Evolutionary conservation across 2,797 vertebrate species (phyloP).

Genomic region (Margarornis squamiger): DNA sequence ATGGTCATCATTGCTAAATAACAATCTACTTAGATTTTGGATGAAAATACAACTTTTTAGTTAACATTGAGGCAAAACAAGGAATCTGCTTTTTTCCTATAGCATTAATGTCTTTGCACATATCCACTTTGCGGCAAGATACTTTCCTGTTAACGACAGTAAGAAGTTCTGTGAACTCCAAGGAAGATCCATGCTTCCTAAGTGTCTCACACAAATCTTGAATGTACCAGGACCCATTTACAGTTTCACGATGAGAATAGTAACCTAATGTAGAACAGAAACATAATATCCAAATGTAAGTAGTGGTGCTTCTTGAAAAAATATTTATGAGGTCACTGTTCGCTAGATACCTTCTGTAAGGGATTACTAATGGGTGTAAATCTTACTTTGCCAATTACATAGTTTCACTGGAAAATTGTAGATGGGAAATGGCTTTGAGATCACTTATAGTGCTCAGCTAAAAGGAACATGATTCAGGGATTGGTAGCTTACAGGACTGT

Average conservation of each 20-base stretch:
- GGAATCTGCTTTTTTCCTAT: slow-evolving; percentile 97
- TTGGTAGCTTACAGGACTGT: neutral
- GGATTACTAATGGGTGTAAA: neutral
- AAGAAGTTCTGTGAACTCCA: slow-evolving; percentile 93
- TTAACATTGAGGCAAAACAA: slow-evolving; percentile 97
- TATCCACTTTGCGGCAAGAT: slow-evolving; percentile 81
- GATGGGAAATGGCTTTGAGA: neutral
- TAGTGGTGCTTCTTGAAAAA: neutral
- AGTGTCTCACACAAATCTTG: slow-evolving; percentile 91
- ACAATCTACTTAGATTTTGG: slow-evolving; percentile 75
- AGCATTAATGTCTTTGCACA: slow-evolving; percentile 62
- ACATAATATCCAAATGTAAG: neutral
- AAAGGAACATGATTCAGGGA: neutral
- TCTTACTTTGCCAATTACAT: neutral
- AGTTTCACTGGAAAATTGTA: neutral
- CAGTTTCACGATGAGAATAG: slow-evolving; percentile 89
- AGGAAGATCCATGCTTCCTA: slow-evolving; percentile 72
- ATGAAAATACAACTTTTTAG: slow-evolving; percentile 91
- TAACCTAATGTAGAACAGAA: slow-evolving; percentile 79
- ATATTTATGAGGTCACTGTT: neutral
- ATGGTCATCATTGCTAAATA: neutral
- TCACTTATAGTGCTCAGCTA: neutral
- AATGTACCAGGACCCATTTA: slow-evolving; percentile 94
- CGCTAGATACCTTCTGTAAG: neutral
- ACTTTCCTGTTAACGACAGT: slow-evolving; percentile 94